Evolutionary conservation across 2,888 invertebrate species (phyloP).

Genomic region (Drosophila macrospina): DNA sequence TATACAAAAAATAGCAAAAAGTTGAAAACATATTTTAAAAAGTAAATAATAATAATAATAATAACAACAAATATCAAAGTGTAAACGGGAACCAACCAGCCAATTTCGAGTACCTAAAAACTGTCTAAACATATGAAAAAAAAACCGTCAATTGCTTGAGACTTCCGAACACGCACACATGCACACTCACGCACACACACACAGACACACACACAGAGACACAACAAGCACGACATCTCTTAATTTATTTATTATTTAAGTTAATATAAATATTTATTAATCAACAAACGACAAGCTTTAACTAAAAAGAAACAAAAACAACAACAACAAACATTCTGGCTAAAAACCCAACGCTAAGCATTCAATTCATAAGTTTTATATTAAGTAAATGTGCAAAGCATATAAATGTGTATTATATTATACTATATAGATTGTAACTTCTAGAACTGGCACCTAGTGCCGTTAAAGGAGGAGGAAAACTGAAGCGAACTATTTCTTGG

Average conservation of each 20-base stretch:
- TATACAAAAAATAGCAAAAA: constrained; percentile 40
- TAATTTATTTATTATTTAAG: constrained; percentile 56
- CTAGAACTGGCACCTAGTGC: constrained; percentile 61
- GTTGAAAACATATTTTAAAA: constrained; percentile 42
- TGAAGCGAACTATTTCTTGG: constrained; percentile 18
- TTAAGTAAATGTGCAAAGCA: constrained; percentile 76
- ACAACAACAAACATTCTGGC: constrained; percentile 65
- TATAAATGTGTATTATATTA: constrained; percentile 39
- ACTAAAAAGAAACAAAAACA: constrained; percentile 40
- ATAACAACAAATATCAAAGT: constrained; percentile 54
- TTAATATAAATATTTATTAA: constrained; percentile 57
- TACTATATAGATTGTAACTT: constrained; percentile 34
- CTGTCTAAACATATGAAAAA: constrained; percentile 55
- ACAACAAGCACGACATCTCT: constrained; percentile 33
- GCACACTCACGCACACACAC: constrained; percentile 25
- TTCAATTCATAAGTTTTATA: constrained; percentile 66
- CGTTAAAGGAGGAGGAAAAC: neutral
- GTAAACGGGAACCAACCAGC: constrained; percentile 76
- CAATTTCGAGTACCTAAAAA: constrained; percentile 75
- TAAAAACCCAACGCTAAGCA: constrained; percentile 67
- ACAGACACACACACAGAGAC: constrained; percentile 12
- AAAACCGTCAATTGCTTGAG: constrained; percentile 58
- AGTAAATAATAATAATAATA: constrained; percentile 30
- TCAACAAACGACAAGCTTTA: constrained; percentile 70
- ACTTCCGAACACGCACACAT: constrained; percentile 26